These are phyloP conservation scores for Perccottus glenii DNA, from an alignment of 2,113 vertebrate genomes.

Conservation along the genomic window DNA sequence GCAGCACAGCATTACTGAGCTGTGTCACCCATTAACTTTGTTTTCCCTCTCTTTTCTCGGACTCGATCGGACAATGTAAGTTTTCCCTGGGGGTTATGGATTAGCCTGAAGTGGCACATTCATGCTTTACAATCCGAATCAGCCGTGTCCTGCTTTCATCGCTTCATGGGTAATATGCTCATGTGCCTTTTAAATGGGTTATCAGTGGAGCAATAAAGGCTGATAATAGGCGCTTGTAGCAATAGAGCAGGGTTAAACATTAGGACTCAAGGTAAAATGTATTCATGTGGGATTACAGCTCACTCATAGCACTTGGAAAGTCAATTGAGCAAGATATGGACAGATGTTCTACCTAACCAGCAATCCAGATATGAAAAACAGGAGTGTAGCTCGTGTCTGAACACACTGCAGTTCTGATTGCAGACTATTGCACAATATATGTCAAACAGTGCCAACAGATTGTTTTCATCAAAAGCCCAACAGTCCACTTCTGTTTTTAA, in stretches of 20 bases:
- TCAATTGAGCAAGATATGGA: slow-evolving; percentile 6
- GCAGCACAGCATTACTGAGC: slow-evolving; percentile 25
- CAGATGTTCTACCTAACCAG: background rate
- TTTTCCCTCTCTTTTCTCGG: slow-evolving; percentile 35
- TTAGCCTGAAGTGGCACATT: slow-evolving; percentile 36
- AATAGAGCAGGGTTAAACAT: slow-evolving; percentile 33
- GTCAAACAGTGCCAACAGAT: slow-evolving; percentile 12
- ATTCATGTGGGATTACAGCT: slow-evolving; percentile 24
- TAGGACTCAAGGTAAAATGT: slow-evolving; percentile 24
- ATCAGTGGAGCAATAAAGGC: slow-evolving; percentile 51
- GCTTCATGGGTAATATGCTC: slow-evolving; percentile 51
- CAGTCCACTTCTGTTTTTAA: slow-evolving; percentile 31
- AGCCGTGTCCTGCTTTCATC: slow-evolving; percentile 19
- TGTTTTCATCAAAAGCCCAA: slow-evolving; percentile 45
- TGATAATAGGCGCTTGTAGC: slow-evolving; percentile 36
- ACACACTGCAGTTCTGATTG: background rate
- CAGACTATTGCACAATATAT: slow-evolving; percentile 9
- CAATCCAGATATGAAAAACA: background rate
- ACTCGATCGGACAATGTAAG: slow-evolving; percentile 3
- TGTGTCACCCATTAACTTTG: slow-evolving; percentile 54
- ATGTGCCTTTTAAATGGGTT: slow-evolving; percentile 56
- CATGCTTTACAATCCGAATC: slow-evolving; percentile 45
- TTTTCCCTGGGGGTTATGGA: slow-evolving; percentile 13
- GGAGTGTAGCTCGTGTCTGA: background rate
- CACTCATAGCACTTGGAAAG: slow-evolving; percentile 13